phyloP scores from a whole-genome alignment of 1,140 invertebrate species.

The Metaphire vulgaris region DNA sequence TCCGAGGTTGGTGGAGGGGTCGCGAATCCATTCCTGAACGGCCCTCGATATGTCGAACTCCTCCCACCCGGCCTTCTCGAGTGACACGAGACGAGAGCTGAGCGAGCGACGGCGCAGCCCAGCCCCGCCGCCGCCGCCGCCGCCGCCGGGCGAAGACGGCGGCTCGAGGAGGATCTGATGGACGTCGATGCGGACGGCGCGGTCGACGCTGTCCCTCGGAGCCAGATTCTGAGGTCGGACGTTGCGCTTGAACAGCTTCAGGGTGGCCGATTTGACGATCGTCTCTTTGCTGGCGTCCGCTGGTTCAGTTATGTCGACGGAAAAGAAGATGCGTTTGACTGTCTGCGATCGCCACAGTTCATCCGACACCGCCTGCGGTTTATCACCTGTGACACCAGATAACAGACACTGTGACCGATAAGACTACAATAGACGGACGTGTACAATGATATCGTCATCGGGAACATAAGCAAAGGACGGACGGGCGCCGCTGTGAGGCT shows the following conservation, averaged over 20 bases:
- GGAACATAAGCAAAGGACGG: background rate
- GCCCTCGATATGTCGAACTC: constrained; percentile 29
- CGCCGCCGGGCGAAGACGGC: no score
- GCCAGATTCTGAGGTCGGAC: constrained; percentile 18
- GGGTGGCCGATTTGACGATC: constrained; percentile 25
- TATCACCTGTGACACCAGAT: background rate
- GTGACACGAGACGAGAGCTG: constrained; percentile 20
- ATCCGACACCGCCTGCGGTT: background rate
- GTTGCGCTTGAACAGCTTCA: constrained; percentile 26
- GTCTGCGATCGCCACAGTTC: background rate
- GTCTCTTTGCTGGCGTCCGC: constrained; percentile 22
- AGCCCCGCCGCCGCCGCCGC: background rate
- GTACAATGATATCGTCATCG: background rate
- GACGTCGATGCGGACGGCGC: constrained; percentile 19
- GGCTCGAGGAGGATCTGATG: constrained; percentile 30
- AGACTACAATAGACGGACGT: no score
- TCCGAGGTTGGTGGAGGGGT: constrained; percentile 29
- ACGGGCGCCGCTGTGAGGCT: background rate
- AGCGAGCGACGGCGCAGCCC: constrained; percentile 12
- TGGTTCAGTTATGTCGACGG: constrained; percentile 27
- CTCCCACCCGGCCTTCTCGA: constrained; percentile 27
- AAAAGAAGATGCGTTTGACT: constrained; percentile 21
- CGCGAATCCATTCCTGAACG: constrained; percentile 28
- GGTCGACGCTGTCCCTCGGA: constrained; percentile 16
- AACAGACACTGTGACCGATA: no score